Evolutionary conservation across 2,888 invertebrate species (phyloP), one percentile per base, ranked within the genome.

Genomic region (Xestoiulus laeticollis): DNA sequence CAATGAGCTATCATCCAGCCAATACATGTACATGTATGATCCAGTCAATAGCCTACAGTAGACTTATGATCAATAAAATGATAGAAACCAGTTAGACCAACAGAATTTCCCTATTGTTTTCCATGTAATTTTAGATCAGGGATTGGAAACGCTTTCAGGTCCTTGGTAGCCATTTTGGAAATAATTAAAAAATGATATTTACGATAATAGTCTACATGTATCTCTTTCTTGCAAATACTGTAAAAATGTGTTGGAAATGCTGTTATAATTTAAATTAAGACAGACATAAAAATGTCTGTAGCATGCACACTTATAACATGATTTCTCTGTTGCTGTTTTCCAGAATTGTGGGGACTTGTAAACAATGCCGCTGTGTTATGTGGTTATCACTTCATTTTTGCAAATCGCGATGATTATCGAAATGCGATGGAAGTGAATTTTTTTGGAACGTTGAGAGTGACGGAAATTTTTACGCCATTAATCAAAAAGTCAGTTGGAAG

Each of bases 311-410:
- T n/a, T 16, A 16, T 19, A 48, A 4, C 4, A 4, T 14, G 48
- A 16, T 19, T 48, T 48, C 19, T 82, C 22, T 12, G 5, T 68
- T 68, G 68, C 16, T 32, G 32, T 33, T 14, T 84, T 84, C 38
- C 33, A 86, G 86, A 59, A 14, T n/a, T 86, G 16, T 86, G 86
- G 86, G 84, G 84, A 43, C 43, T 84, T n/a, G 84, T 84, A 22
- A 84, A 84, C 33, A 84, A 84, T 33, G 86, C 86, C 5, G 86
- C 59, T 5, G 32, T 86, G 14, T 14, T 86, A 16, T 16, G 68
- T 16, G 86, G 86, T 14, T 59, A 30, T 48, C 4, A 22, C 16
- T 86, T 86, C 48, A 4, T n/a, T 14, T 59, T 86, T 4, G 12
- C 86, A 16, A 12, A 0, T 38, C 59, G 44, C 19, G 53, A 8